phyloP scores from a whole-genome alignment of 2,797 vertebrate genomes.

The Novumbra hubbsi region DNA sequence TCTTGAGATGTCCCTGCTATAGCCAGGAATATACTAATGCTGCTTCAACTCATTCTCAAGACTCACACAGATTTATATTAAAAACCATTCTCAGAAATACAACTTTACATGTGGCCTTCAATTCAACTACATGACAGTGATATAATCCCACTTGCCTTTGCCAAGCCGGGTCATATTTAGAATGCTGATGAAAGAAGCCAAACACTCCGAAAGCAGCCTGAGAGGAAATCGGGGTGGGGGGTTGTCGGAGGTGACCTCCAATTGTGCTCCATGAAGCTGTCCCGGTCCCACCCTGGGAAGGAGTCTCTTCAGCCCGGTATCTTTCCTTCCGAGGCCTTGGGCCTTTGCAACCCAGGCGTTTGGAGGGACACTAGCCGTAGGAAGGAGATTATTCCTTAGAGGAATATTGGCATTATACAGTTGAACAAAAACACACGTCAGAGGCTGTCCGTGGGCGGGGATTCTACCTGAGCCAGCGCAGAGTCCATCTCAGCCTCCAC shows the following conservation, averaged over 20 bases:
- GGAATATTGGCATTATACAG: slow-evolving; percentile 63
- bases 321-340: slow-evolving; percentile 35
- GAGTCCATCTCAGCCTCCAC: slow-evolving; percentile 41
- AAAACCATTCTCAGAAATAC: slow-evolving; percentile 77
- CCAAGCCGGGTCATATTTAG: slow-evolving; percentile 45
- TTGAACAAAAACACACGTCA: slow-evolving; percentile 61
- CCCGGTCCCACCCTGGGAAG: slow-evolving; percentile 19
- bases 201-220: slow-evolving; percentile 30
- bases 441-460: slow-evolving; percentile 50
- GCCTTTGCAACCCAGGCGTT: slow-evolving; percentile 48
- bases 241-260: slow-evolving; percentile 34
- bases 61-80: slow-evolving; percentile 69
- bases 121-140: slow-evolving; percentile 74
- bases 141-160: slow-evolving; percentile 57
- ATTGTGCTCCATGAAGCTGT: slow-evolving; percentile 31
- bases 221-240: slow-evolving; percentile 40
- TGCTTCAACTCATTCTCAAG: slow-evolving; percentile 60
- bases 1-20: slow-evolving; percentile 58
- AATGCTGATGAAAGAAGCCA: slow-evolving; percentile 40
- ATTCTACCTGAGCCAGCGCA: slow-evolving; percentile 32
- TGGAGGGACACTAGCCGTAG: slow-evolving; percentile 53
- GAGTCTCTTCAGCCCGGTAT: slow-evolving; percentile 35
- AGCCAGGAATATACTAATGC: slow-evolving; percentile 62
- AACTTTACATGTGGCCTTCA: slow-evolving; percentile 72
- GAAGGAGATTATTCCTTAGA: slow-evolving; percentile 55